A percentile compares a stretch with the other conserved stretches of the same genome.
phyloP scores from a whole-genome alignment of 2,888 invertebrate species.

The Tetragonisca angustula region DNA sequence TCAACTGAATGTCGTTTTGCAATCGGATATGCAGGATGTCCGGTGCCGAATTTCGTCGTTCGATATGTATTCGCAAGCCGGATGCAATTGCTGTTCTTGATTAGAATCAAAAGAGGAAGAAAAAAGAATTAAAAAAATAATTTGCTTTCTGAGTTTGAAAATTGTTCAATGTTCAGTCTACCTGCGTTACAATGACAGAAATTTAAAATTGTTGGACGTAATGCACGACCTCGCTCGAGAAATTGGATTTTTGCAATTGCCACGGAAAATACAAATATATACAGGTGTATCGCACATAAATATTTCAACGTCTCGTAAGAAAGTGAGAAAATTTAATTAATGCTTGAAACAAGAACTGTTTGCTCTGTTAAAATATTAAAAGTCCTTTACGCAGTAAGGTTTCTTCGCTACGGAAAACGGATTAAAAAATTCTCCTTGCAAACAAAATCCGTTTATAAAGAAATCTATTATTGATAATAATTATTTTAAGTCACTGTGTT shows the following conservation, averaged over 20 bases:
- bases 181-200: background rate
- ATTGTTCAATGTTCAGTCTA: background rate
- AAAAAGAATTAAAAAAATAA: background rate
- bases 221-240: background rate
- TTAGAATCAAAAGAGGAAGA: background rate
- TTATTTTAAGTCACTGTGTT: too few species aligned
- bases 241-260: background rate
- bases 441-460: background rate
- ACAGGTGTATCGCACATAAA: too few species aligned
- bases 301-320: too few species aligned
- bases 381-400: too few species aligned
- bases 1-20: conserved; percentile 13
- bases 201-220: background rate
- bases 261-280: background rate
- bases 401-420: too few species aligned
- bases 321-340: background rate
- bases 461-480: background rate
- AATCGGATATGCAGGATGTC: conserved; percentile 7
- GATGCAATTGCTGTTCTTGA: background rate
- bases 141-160: background rate
- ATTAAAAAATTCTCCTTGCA: background rate
- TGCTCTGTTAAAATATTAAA: too few species aligned
- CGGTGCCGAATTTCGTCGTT: conserved; percentile 5
- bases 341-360: background rate
- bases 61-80: conserved; percentile 18